Evolutionary conservation across 2,113 vertebrate genomes (phyloP).

Genomic region (Heteronetta atricapilla): DNA sequence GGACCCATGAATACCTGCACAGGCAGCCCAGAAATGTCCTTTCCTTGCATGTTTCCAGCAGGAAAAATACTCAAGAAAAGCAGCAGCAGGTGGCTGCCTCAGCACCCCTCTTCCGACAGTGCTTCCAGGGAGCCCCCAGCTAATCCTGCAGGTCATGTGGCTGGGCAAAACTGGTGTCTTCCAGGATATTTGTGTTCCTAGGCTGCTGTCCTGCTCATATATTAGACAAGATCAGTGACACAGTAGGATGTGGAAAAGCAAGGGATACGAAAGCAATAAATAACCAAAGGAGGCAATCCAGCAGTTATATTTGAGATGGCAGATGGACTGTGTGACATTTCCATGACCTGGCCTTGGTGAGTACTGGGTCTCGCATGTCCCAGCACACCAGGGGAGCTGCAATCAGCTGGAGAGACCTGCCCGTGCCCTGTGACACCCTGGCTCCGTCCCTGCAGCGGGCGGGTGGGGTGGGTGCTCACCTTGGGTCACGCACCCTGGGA

Average conservation of each 20-base stretch:
- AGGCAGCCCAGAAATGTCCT: neutral
- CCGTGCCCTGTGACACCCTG: neutral
- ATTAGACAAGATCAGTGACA: neutral
- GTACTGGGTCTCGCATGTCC: neutral
- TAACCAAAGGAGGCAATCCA: neutral
- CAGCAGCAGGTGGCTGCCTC: neutral
- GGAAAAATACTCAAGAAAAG: neutral
- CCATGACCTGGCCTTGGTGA: neutral
- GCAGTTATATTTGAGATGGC: no score
- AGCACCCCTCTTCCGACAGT: neutral
- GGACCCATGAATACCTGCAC: neutral
- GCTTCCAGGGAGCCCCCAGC: neutral
- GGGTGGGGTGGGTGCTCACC: neutral
- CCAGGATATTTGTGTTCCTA: neutral
- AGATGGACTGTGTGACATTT: accelerated
- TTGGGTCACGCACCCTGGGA: neutral
- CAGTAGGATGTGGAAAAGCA: neutral
- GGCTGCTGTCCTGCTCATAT: neutral
- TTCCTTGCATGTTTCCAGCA: neutral
- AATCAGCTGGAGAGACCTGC: neutral
- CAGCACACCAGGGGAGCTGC: neutral
- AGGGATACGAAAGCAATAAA: neutral
- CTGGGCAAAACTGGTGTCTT: neutral
- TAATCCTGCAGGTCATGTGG: neutral
- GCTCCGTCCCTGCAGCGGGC: accelerated